A percentile compares a stretch with the other conserved stretches of the same genome.
Evolutionary conservation across 2,113 vertebrate species (phyloP).

Genomic region (Chloebia gouldiae): DNA sequence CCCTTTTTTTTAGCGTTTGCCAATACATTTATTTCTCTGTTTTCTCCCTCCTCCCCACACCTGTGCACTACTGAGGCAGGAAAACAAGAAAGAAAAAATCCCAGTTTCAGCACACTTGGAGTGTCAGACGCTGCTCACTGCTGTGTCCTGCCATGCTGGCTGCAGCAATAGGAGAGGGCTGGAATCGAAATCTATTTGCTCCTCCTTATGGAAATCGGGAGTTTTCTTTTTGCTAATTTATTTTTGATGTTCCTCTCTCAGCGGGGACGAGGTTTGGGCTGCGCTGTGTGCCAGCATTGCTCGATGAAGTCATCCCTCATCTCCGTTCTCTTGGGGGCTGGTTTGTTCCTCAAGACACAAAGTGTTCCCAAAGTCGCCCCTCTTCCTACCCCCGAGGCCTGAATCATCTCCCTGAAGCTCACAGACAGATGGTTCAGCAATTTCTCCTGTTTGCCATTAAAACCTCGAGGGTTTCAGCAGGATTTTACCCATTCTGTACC

Average conservation of each 20-base stretch:
- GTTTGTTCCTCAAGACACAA: background rate
- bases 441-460: background rate
- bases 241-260: background rate
- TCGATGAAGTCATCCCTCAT: background rate
- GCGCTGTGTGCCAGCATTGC: fast-evolving
- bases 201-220: background rate
- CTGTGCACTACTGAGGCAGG: background rate
- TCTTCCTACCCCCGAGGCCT: background rate
- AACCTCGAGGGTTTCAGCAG: background rate
- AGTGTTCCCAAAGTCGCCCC: background rate
- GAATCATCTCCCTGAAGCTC: constrained; percentile 23
- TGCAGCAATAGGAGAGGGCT: background rate
- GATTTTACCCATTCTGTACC: background rate
- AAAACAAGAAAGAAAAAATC: background rate
- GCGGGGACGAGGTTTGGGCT: background rate
- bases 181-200: background rate
- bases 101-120: background rate
- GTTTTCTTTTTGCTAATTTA: background rate
- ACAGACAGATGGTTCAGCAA: constrained; percentile 3
- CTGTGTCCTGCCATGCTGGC: background rate
- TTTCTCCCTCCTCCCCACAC: background rate
- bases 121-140: background rate
- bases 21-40: background rate
- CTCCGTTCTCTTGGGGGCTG: background rate
- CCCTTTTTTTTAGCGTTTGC: background rate